Base-by-base conservation (phyloP, 2,113 vertebrate species). In the Cinclus cinclus region DNA sequence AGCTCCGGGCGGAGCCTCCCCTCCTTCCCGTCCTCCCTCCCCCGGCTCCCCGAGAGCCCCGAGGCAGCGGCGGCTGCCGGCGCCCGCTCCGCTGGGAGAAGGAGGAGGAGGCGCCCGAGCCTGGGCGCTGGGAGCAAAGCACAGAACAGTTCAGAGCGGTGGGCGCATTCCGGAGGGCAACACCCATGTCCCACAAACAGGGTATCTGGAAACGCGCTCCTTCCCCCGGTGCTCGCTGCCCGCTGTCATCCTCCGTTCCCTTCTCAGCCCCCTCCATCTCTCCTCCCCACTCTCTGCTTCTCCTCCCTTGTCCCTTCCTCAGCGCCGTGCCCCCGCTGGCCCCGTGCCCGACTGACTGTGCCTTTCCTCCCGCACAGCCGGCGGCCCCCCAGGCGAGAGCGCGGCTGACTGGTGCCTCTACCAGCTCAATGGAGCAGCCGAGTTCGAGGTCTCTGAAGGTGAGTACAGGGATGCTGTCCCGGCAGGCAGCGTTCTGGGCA, bases 361-460 rank as follows among this genome's bases (percentile, higher is more conserved):
- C 81, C 64, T 95, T 90, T 89, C 77, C 63, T 91, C 86, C 70
- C 78, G 85, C 87, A 50, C 87, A 97, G 96, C 13, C 89, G 93
- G 89, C 68, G 82, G 92, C 24, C 52, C 94, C 79, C 56, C 95
- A 1, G 95, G 94, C 27, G 95, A 92, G 27, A 91, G 82, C n/a
- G n/a, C 95, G 10, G 92, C 68, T 41, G 92, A 97, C 77, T 97
- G 97, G 97, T 97, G 97, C 91, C 94, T 97, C 31, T 97, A 96
- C 84, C 97, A 97, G 94, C 97, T 97, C 92, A 97, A 97, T 94
- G 97, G 97, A 93, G 91, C 97, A 6, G 81, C 96, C 22, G 94
- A 97, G 60, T 92, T 96, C 31, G 97, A 97, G 90, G 96, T 97
- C 30, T 97, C 97, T 4, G 97, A 97, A 49, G 97, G 97, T 97